Base-by-base conservation (phyloP, 2,888 invertebrate genomes). In the Archips xylosteana region DNA sequence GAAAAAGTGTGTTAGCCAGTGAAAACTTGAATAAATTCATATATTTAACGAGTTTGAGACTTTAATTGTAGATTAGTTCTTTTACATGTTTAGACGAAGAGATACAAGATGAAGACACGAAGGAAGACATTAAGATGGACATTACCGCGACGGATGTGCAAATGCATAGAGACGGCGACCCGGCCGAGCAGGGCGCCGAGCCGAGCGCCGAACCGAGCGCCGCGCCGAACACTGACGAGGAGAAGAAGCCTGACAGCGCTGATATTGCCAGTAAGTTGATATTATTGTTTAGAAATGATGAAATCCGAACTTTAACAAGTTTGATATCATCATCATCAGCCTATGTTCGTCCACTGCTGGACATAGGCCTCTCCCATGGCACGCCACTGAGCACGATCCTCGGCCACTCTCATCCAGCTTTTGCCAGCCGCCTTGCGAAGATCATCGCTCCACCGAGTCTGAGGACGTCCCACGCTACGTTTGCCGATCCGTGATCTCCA, bases 251-350 rank as follows among this genome's bases (percentile, higher is more conserved):
- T 0, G 81, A 83, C 4, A 78, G 76, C 15, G 39, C 79, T 0
- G 88, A 88, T 72, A 84, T 88, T 15, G 80, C 85, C 6, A 84
- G 88, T 88, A 34, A 84, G 85, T 81, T 62, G 2, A 3, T 2
- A 51, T 49, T n/a, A 15, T 23, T 12, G 45, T 45, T 12, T n/a
- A n/a, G n/a, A n/a, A n/a, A n/a, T n/a, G n/a, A n/a, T n/a, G n/a
- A n/a, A n/a, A n/a, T n/a, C n/a, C n/a, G n/a, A n/a, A n/a, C n/a
- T n/a, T n/a, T n/a, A n/a, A n/a, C n/a, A n/a, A n/a, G n/a, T n/a
- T n/a, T n/a, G n/a, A n/a, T n/a, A n/a, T n/a, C n/a, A n/a, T n/a
- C n/a, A n/a, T n/a, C n/a, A n/a, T n/a, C n/a, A n/a, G n/a, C n/a
- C n/a, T n/a, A n/a, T n/a, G n/a, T n/a, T n/a, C n/a, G n/a, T n/a